phyloP scores from a whole-genome alignment of 2,888 invertebrate genomes.

The Isotomurus palustris region DNA sequence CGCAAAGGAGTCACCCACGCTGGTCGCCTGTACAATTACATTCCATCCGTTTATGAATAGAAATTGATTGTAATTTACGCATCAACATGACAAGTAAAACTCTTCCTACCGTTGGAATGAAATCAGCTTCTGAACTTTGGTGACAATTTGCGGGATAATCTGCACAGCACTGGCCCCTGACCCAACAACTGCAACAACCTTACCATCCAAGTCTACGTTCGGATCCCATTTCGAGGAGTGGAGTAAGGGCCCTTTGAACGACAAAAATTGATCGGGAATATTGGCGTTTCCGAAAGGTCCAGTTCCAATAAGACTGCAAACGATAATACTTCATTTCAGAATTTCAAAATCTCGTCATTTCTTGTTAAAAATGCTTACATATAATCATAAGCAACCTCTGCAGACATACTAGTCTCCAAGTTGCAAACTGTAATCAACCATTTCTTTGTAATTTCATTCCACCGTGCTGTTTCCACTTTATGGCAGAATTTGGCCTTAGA shows the following conservation, averaged over 20 bases:
- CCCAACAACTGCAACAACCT: conserved; percentile 33
- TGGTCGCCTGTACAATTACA: too few species aligned
- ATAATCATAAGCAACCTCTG: conserved; percentile 20
- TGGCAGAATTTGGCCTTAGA: conserved; percentile 27
- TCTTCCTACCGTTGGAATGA: conserved; percentile 31
- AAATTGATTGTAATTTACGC: too few species aligned
- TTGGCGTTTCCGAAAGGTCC: conserved; percentile 25
- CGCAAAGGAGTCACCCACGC: conserved; percentile 26
- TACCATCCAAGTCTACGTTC: conserved; percentile 22
- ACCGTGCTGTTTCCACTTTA: conserved; percentile 11
- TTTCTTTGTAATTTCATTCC: conserved; percentile 28
- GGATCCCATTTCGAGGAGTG: conserved; percentile 37
- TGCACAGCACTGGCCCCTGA: conserved; percentile 38
- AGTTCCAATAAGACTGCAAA: too few species aligned
- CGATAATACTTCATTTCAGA: too few species aligned
- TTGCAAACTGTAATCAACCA: conserved; percentile 15
- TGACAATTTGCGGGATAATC: conserved; percentile 30
- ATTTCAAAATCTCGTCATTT: too few species aligned
- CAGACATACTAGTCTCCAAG: not conserved
- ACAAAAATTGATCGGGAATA: conserved; percentile 22
- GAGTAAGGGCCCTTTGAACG: conserved; percentile 21
- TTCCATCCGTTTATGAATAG: too few species aligned
- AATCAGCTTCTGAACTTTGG: conserved; percentile 24
- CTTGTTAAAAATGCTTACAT: conserved; percentile 11
- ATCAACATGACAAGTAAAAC: too few species aligned